Percentiles rank a stretch among this genome's conserved stretches.
These are phyloP conservation scores for Hippocampus comes DNA, from an alignment of 2,113 vertebrate species.

Conservation along the genomic window DNA sequence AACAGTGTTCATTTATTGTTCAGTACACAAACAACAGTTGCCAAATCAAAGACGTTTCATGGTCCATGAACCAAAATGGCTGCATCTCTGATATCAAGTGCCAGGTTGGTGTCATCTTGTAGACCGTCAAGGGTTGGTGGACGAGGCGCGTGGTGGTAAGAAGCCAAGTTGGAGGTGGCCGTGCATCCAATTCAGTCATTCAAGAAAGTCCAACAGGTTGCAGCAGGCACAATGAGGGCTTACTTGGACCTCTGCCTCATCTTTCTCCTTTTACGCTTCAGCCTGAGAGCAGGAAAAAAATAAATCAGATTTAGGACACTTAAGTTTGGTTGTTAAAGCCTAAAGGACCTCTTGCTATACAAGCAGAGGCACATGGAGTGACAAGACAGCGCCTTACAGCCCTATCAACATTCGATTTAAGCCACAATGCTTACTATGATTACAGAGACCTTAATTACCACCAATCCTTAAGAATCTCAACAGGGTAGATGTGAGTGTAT, in stretches of 20 bases:
- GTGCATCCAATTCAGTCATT: slow-evolving; percentile 7
- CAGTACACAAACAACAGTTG: slow-evolving; percentile 45
- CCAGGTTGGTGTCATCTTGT: slow-evolving; percentile 29
- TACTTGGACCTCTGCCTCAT: slow-evolving; percentile 98
- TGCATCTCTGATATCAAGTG: slow-evolving; percentile 34
- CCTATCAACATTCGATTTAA: neutral
- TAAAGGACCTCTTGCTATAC: too few relatives aligned
- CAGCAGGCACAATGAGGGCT: slow-evolving; percentile 53
- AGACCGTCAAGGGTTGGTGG: slow-evolving; percentile 4
- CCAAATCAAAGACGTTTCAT: slow-evolving; percentile 35
- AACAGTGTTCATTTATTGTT: slow-evolving; percentile 60
- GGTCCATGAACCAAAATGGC: slow-evolving; percentile 54
- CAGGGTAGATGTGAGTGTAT: too few relatives aligned
- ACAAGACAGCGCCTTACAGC: neutral
- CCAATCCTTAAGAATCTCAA: too few relatives aligned
- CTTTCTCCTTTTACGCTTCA: slow-evolving; percentile 96
- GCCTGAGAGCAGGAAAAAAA: slow-evolving; percentile 58
- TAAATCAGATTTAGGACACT: neutral
- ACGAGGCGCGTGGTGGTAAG: neutral
- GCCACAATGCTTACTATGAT: too few relatives aligned
- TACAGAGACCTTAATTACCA: too few relatives aligned
- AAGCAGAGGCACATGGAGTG: neutral
- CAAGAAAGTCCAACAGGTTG: slow-evolving; percentile 23
- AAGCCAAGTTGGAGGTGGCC: neutral
- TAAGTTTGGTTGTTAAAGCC: neutral